Percentiles rank a stretch among this genome's conserved stretches.
phyloP scores from a whole-genome alignment of 2,113 vertebrate genomes.

The Potamarius usumacintae region DNA sequence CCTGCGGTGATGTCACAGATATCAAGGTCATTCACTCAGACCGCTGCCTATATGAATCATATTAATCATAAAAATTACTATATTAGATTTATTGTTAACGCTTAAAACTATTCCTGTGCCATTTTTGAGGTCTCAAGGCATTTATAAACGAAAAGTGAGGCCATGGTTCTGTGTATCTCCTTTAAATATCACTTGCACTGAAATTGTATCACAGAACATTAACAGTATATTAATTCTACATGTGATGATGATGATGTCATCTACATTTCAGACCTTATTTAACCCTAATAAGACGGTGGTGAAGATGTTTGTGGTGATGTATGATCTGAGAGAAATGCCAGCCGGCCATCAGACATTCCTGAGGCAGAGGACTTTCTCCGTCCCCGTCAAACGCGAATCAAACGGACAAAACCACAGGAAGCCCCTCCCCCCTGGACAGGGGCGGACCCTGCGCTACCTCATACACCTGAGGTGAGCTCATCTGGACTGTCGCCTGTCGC shows the following conservation, averaged over 20 bases:
- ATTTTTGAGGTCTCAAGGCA: too few species aligned
- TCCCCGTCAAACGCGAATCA: constrained; percentile 89
- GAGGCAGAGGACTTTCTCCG: constrained; percentile 97
- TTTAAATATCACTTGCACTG: too few species aligned
- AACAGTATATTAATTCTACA: neutral
- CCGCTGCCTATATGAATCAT: too few species aligned
- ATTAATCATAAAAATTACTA: too few species aligned
- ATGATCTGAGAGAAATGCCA: constrained; percentile 94
- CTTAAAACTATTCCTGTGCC: too few species aligned
- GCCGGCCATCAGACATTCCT: constrained; percentile 99
- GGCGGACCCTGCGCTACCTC: constrained; percentile 96
- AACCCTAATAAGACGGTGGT: constrained; percentile 99
- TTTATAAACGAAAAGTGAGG: too few species aligned
- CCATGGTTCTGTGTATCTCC: too few species aligned
- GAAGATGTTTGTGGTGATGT: constrained; percentile 99
- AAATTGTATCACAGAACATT: neutral
- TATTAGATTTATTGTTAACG: too few species aligned
- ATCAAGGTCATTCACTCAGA: too few species aligned
- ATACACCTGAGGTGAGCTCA: constrained; percentile 90
- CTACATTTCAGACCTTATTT: constrained; percentile 92
- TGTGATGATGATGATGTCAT: neutral
- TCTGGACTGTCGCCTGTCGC: neutral
- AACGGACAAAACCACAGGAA: constrained; percentile 83
- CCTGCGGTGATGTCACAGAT: too few species aligned
- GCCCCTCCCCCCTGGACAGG: constrained; percentile 73